Conservation (phyloP, 2,797 vertebrate species). For the Anableps anableps region DNA sequence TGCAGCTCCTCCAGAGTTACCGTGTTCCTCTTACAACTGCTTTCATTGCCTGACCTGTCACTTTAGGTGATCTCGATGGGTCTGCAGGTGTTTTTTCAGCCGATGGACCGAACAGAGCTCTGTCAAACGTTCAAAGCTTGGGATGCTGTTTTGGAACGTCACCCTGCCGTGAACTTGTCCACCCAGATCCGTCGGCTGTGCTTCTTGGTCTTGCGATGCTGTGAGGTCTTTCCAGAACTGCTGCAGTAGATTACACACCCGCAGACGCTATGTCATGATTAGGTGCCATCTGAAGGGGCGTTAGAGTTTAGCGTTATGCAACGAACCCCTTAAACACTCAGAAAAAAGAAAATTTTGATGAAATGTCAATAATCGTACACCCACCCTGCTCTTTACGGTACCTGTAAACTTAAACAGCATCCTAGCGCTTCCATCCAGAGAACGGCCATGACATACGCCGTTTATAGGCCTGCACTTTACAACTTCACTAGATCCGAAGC, state of each 20-base stretch:
- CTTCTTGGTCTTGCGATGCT: background rate
- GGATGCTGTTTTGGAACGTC: background rate
- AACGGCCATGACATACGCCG: slow-evolving; percentile 51
- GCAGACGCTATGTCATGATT: background rate
- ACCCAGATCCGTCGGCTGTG: background rate
- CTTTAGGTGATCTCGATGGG: no score
- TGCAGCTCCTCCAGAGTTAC: background rate
- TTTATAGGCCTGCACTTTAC: slow-evolving; percentile 46
- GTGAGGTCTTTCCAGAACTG: background rate
- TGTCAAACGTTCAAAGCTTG: background rate
- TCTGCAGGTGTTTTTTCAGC: no score
- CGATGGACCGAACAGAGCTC: background rate
- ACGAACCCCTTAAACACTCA: background rate
- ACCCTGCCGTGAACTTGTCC: background rate
- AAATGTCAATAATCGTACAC: background rate
- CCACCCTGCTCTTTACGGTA: slow-evolving; percentile 31
- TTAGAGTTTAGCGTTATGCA: background rate
- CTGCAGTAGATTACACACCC: background rate
- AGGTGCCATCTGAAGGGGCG: background rate
- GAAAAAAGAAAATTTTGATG: background rate
- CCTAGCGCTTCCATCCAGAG: slow-evolving; percentile 25
- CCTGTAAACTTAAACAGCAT: slow-evolving; percentile 40
- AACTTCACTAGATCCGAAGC: slow-evolving; percentile 46
- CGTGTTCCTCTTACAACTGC: no score
- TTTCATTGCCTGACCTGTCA: no score